phyloP scores from a whole-genome alignment of 2,797 vertebrate species.

The Thripadectes ignobilis region DNA sequence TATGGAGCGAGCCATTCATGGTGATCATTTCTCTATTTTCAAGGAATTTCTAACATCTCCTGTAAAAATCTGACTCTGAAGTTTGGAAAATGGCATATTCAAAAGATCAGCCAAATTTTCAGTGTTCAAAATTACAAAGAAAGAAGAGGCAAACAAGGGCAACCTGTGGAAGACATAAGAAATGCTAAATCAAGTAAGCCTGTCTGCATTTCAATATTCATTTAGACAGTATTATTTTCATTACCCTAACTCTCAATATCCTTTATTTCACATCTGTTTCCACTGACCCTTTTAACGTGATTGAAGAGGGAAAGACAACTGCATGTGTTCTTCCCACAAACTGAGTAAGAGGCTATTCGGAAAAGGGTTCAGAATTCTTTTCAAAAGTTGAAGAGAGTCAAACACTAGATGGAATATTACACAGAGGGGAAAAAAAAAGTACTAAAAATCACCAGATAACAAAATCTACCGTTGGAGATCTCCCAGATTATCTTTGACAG shows the following conservation, averaged over 20 bases:
- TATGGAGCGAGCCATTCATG: not conserved
- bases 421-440: not conserved
- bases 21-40: not conserved
- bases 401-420: not conserved
- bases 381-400: not conserved
- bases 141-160: not conserved
- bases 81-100: not conserved
- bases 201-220: not conserved
- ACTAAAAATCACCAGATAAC: not conserved
- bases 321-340: not conserved
- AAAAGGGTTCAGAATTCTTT: not conserved
- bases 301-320: not conserved
- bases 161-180: not conserved
- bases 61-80: not conserved
- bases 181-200: not conserved
- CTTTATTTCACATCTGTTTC: not conserved
- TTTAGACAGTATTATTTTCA: not conserved
- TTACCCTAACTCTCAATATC: not conserved
- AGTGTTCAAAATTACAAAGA: not conserved
- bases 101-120: not conserved
- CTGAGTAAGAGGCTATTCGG: not conserved
- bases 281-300: not conserved
- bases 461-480: not conserved
- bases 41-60: not conserved
- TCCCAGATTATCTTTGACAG: not conserved